These are phyloP conservation scores for Trachurus trachurus DNA, from an alignment of 2,797 vertebrate species.

Conservation along the genomic window DNA sequence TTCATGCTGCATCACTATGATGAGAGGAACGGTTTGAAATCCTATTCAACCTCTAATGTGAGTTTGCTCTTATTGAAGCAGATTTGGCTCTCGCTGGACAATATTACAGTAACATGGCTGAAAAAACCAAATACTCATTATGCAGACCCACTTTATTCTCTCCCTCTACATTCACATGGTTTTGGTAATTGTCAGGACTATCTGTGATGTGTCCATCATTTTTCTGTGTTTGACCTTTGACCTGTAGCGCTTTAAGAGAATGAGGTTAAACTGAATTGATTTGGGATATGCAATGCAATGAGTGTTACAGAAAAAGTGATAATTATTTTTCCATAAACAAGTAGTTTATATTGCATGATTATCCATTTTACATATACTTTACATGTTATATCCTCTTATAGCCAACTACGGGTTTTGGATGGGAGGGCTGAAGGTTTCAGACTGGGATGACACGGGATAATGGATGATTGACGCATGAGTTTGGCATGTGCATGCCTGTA, in stretches of 20 bases:
- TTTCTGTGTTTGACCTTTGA: constrained; percentile 30
- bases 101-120: neutral
- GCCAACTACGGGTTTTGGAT: too few relatives aligned
- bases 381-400: too few relatives aligned
- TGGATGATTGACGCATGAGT: too few relatives aligned
- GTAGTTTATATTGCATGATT: too few relatives aligned
- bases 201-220: constrained; percentile 26
- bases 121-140: neutral
- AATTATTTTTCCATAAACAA: too few relatives aligned
- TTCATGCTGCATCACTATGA: constrained; percentile 49
- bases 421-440: too few relatives aligned
- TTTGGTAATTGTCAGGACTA: constrained; percentile 1
- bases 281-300: too few relatives aligned
- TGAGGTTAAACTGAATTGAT: neutral
- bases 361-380: too few relatives aligned
- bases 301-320: too few relatives aligned
- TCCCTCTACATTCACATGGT: constrained; percentile 5
- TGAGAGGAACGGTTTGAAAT: constrained; percentile 72
- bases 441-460: too few relatives aligned
- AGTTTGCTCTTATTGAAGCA: constrained; percentile 43
- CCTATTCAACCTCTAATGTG: constrained; percentile 31
- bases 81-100: constrained; percentile 30
- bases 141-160: neutral
- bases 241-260: constrained; percentile 8
- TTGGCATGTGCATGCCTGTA: too few relatives aligned